phyloP scores from a whole-genome alignment of 2,113 vertebrate species.

The Castor canadensis region DNA sequence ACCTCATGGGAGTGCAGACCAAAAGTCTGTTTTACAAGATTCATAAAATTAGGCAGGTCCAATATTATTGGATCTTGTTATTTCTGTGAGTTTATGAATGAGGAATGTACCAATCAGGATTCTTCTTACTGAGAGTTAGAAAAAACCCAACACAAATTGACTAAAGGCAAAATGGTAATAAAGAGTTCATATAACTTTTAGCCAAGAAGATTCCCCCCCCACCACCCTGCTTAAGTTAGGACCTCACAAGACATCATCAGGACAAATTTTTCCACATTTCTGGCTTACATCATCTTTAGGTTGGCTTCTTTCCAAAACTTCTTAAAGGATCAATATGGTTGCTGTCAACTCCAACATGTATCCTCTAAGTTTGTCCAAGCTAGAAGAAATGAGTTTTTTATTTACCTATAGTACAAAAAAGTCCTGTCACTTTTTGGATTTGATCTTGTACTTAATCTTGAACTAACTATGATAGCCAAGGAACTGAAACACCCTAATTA shows the following conservation, averaged over 20 bases:
- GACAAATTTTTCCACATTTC: not conserved
- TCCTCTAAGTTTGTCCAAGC: not conserved
- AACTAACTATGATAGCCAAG: not conserved
- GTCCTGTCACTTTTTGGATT: not conserved
- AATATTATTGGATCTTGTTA: not conserved
- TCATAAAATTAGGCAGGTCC: not conserved
- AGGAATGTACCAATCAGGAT: not conserved
- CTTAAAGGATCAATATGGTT: not conserved
- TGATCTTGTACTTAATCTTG: not conserved
- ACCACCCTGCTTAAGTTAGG: not conserved
- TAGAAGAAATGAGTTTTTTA: not conserved
- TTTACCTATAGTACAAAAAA: not conserved
- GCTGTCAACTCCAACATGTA: not conserved
- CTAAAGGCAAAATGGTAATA: not conserved
- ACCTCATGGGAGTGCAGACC: not conserved
- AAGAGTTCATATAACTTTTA: not conserved
- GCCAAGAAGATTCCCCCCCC: not conserved
- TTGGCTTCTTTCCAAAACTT: not conserved
- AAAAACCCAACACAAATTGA: not conserved
- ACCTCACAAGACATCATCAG: not conserved
- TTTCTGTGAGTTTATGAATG: not conserved
- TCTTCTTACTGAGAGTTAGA: not conserved
- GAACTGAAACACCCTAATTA: not conserved
- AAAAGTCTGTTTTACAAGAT: not conserved
- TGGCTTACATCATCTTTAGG: not conserved